Evolutionary conservation across 2,888 invertebrate species (phyloP).

Genomic region (Drosophila koepferae): DNA sequence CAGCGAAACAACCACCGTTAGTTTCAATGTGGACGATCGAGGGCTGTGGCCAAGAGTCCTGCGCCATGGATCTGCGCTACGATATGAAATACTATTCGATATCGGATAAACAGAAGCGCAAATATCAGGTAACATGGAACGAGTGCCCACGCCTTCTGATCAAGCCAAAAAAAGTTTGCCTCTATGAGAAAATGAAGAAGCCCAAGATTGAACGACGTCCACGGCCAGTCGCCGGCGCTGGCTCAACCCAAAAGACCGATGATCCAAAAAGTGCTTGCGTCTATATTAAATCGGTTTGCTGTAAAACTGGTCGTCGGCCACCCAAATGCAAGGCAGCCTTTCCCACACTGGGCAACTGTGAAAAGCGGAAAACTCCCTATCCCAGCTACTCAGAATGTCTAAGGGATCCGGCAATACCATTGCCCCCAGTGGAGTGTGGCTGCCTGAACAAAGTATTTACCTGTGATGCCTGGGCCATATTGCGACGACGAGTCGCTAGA

Average conservation of each 20-base stretch:
- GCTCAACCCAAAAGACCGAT: neutral
- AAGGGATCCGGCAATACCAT: slow-evolving; percentile 9
- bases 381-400: slow-evolving; percentile 69
- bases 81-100: slow-evolving; percentile 63
- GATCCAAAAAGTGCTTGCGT: slow-evolving; percentile 16
- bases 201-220: slow-evolving; percentile 42
- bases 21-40: slow-evolving; percentile 49
- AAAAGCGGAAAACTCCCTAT: slow-evolving; percentile 54
- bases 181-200: slow-evolving; percentile 23
- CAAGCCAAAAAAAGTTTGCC: slow-evolving; percentile 54
- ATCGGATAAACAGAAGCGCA: slow-evolving; percentile 55
- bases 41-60: slow-evolving; percentile 16
- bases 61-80: slow-evolving; percentile 50
- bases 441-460: slow-evolving; percentile 30
- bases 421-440: slow-evolving; percentile 44
- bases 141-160: slow-evolving; percentile 56
- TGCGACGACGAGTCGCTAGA: slow-evolving; percentile 45
- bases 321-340: slow-evolving; percentile 47
- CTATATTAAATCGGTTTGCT: slow-evolving; percentile 42
- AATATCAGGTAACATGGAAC: slow-evolving; percentile 73
- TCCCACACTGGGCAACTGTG: slow-evolving; percentile 24
- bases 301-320: slow-evolving; percentile 46
- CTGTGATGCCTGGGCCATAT: slow-evolving; percentile 63
- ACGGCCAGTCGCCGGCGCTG: too few species aligned
- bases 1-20: neutral